Conservation (phyloP, 2,797 vertebrate genomes). For the Limnodromus scolopaceus region DNA sequence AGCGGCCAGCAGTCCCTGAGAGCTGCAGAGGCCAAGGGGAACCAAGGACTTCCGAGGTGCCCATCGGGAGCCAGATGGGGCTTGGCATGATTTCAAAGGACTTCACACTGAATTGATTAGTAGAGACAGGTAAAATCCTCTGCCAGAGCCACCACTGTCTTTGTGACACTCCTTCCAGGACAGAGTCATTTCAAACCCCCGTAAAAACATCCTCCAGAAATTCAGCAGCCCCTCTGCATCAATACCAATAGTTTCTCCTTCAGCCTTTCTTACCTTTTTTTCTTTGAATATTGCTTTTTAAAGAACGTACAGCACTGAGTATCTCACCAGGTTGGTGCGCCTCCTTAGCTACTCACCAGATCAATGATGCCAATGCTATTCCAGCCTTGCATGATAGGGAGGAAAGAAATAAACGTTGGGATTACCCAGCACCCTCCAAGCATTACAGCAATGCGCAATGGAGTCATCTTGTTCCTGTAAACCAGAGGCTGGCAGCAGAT, state of each 20-base stretch:
- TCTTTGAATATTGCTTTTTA: not conserved
- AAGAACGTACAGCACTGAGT: not conserved
- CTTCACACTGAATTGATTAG: not conserved
- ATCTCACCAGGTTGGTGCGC: not conserved
- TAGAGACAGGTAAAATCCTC: not conserved
- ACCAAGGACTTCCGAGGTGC: not conserved
- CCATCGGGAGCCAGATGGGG: not conserved
- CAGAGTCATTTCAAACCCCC: not conserved
- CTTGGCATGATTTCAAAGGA: not conserved
- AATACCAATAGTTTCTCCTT: not conserved
- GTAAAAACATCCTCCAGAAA: not conserved
- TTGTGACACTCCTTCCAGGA: not conserved
- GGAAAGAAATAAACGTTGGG: conserved; percentile 95
- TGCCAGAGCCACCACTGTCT: not conserved
- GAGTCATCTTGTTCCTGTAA: conserved; percentile 98
- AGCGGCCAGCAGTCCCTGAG: not conserved
- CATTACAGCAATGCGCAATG: conserved; percentile 91
- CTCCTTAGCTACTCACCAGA: conserved; percentile 84
- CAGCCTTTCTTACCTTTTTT: not conserved
- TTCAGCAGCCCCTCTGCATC: not conserved
- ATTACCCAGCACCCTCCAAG: conserved; percentile 97
- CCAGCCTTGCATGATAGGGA: conserved; percentile 99
- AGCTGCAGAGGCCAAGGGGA: not conserved
- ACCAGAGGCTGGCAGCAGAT: conserved; percentile 99
- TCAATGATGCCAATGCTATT: conserved; percentile 96